phyloP scores from a whole-genome alignment of 2,797 vertebrate species.

The Tokudaia tokunoshimensis region DNA sequence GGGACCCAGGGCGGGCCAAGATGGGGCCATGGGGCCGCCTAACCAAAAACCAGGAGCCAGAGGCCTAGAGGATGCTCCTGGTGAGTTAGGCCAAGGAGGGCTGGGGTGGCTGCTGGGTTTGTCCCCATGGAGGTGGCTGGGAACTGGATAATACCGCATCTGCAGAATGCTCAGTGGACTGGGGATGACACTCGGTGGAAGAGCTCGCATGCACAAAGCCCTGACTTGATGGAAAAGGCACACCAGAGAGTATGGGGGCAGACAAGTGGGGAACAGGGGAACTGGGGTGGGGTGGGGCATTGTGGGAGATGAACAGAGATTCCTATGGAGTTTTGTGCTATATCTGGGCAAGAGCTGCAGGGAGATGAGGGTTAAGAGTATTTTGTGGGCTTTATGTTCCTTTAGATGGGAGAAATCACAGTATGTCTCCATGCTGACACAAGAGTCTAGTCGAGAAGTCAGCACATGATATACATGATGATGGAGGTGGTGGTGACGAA shows the following conservation, averaged over 20 bases:
- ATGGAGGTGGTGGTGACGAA: too few relatives aligned
- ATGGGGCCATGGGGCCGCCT: neutral
- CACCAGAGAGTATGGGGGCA: neutral
- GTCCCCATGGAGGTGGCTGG: neutral
- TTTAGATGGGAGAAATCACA: neutral
- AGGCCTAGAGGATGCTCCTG: neutral
- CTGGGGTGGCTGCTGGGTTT: neutral
- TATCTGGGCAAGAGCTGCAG: neutral
- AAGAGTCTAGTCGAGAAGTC: neutral
- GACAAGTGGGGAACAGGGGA: neutral
- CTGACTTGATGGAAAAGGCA: neutral
- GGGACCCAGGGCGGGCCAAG: neutral
- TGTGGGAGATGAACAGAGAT: neutral
- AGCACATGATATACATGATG: neutral
- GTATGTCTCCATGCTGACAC: neutral
- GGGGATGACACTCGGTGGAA: neutral
- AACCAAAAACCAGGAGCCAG: neutral
- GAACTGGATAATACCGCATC: neutral
- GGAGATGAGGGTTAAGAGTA: neutral
- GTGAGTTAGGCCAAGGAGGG: neutral
- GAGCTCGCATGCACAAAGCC: neutral
- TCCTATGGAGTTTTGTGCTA: neutral
- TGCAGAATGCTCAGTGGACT: neutral
- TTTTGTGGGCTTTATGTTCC: neutral
- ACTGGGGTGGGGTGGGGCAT: neutral